A percentile compares a stretch with the other conserved stretches of the same genome.
These are phyloP conservation scores for Malurus elegans DNA, from an alignment of 2,113 vertebrate genomes.

Conservation along the genomic window DNA sequence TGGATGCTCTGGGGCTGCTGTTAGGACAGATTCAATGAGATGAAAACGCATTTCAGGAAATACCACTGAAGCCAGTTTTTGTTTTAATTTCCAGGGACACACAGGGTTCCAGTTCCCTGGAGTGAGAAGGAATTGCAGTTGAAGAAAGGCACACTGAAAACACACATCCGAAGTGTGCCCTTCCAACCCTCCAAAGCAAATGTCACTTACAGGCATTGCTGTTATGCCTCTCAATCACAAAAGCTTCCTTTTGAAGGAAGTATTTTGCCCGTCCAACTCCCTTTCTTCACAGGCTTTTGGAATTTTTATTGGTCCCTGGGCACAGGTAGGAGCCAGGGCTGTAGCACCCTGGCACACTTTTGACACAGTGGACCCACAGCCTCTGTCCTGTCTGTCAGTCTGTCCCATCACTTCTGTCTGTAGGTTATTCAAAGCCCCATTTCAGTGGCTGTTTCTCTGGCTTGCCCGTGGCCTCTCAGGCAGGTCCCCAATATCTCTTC, in stretches of 20 bases:
- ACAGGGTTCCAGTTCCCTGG: not conserved
- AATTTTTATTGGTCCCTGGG: not conserved
- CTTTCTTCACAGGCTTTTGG: not conserved
- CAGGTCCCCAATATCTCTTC: not conserved
- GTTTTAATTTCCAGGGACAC: slow-evolving; percentile 41
- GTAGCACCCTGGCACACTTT: not conserved
- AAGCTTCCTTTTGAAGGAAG: not conserved
- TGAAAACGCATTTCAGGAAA: slow-evolving; percentile 32
- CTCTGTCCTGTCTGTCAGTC: not conserved
- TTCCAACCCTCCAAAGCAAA: not conserved
- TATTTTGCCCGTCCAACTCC: not conserved
- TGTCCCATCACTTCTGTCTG: not conserved
- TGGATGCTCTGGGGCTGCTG: not conserved
- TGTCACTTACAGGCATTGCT: not conserved
- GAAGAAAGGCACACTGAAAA: not conserved
- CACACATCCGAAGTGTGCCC: not conserved
- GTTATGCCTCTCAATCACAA: not conserved
- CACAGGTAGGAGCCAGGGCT: not conserved
- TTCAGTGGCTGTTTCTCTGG: not conserved
- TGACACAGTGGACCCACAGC: not conserved
- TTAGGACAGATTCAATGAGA: slow-evolving; percentile 34
- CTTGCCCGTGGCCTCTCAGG: fast-evolving
- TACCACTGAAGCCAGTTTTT: slow-evolving; percentile 18
- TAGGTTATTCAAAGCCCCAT: not conserved
- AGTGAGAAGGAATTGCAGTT: not conserved